Percentiles rank a stretch among this genome's conserved stretches.
Conservation (phyloP, 2,113 vertebrate species). For the Otolemur garnettii region DNA sequence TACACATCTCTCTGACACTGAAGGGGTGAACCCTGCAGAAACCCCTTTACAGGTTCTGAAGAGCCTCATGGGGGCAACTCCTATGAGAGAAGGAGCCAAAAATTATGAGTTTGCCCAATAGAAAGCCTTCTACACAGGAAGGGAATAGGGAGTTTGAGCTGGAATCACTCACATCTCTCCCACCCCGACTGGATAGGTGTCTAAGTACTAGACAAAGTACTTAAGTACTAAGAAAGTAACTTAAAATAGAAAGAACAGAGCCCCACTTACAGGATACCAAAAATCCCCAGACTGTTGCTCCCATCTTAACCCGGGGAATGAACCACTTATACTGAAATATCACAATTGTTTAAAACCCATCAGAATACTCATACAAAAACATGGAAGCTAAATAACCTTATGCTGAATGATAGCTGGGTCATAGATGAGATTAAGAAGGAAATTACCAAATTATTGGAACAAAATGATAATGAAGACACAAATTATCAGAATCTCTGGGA, state of each 20-base stretch:
- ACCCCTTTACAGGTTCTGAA: neutral
- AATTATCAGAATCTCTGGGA: too few relatives aligned
- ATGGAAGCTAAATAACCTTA: too few relatives aligned
- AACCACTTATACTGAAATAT: neutral
- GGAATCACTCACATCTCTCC: neutral
- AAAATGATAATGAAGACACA: too few relatives aligned
- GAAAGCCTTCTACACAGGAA: neutral
- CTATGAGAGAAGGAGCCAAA: neutral
- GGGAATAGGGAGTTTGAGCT: neutral
- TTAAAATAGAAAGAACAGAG: constrained; percentile 32
- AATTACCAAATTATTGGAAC: too few relatives aligned
- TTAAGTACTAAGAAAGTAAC: neutral
- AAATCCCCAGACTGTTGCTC: neutral
- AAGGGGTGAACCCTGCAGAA: neutral
- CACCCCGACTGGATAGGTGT: neutral
- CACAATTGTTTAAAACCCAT: constrained; percentile 24
- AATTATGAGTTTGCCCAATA: neutral
- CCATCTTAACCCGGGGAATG: neutral
- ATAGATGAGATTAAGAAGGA: too few relatives aligned
- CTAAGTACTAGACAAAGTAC: neutral
- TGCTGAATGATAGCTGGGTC: too few relatives aligned
- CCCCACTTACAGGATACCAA: neutral
- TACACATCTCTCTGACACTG: neutral
- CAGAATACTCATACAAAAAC: neutral
- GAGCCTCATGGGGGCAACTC: neutral